Evolutionary conservation across 2,888 invertebrate genomes (phyloP).

Genomic region (Proisotoma minuta): DNA sequence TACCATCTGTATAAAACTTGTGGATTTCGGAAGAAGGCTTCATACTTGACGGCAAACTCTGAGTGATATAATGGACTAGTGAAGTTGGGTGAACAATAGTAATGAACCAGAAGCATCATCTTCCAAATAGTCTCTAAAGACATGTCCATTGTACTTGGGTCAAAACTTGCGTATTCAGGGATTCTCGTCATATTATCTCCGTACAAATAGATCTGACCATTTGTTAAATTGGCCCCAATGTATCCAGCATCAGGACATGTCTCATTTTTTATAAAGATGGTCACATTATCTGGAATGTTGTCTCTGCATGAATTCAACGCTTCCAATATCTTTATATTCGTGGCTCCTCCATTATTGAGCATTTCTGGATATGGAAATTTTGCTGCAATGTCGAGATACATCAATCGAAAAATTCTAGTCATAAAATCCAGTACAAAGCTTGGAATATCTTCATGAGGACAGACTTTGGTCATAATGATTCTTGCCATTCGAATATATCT

Average conservation of each 20-base stretch:
- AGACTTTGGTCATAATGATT: constrained; percentile 18
- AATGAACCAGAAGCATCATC: constrained; percentile 24
- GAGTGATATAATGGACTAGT: constrained; percentile 19
- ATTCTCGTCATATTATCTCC: background rate
- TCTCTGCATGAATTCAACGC: constrained; percentile 13
- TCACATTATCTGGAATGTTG: constrained; percentile 5
- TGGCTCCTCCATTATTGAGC: background rate
- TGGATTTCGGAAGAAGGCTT: constrained; percentile 26
- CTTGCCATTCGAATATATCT: constrained; percentile 19
- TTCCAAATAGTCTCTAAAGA: constrained; percentile 30
- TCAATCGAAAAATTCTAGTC: constrained; percentile 20
- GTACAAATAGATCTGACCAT: constrained; percentile 2
- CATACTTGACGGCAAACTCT: constrained; percentile 21
- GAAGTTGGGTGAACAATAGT: constrained; percentile 23
- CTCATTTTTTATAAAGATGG: constrained; percentile 15
- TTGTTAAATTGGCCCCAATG: background rate
- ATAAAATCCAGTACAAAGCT: constrained; percentile 9
- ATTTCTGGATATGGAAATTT: constrained; percentile 16
- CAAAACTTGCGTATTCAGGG: constrained; percentile 14
- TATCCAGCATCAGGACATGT: constrained; percentile 20
- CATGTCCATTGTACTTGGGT: constrained; percentile 17
- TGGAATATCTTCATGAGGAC: constrained; percentile 17
- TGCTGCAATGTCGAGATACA: constrained; percentile 18
- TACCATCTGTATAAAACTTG: constrained; percentile 27
- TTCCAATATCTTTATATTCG: constrained; percentile 6